Evolutionary conservation across 2,113 vertebrate genomes (phyloP).

Genomic region (Glaucomys volans): DNA sequence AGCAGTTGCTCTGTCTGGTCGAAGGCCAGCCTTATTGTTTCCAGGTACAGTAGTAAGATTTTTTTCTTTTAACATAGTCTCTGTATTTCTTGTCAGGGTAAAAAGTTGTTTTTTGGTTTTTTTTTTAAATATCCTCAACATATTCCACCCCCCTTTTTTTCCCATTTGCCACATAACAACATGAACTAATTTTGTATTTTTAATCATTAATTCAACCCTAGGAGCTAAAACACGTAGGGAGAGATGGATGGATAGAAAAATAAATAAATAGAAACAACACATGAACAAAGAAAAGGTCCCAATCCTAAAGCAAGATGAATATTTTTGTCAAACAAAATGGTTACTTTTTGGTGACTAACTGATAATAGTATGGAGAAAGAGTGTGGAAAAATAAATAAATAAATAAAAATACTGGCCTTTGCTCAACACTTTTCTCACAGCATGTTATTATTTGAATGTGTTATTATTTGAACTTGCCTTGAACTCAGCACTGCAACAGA

Average conservation of each 20-base stretch:
- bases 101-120: not conserved
- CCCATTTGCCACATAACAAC: not conserved
- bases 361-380: not conserved
- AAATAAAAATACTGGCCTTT: not conserved
- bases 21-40: not conserved
- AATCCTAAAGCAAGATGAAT: not conserved
- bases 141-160: conserved; percentile 4
- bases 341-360: not conserved
- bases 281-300: not conserved
- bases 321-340: not conserved
- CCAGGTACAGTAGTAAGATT: not conserved
- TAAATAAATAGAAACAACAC: not conserved
- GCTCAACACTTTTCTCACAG: not conserved
- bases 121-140: not conserved
- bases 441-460: not conserved
- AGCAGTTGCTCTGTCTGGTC: not conserved
- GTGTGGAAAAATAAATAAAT: not conserved
- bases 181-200: conserved; percentile 6
- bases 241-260: not conserved
- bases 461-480: not conserved
- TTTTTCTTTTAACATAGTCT: not conserved
- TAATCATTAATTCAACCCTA: not conserved
- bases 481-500: not conserved
- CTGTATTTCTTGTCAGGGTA: not conserved
- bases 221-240: not conserved